A percentile compares a stretch with the other conserved stretches of the same genome.
Evolutionary conservation across 2,113 vertebrate genomes (phyloP).

Genomic region (Bubo scandiacus): DNA sequence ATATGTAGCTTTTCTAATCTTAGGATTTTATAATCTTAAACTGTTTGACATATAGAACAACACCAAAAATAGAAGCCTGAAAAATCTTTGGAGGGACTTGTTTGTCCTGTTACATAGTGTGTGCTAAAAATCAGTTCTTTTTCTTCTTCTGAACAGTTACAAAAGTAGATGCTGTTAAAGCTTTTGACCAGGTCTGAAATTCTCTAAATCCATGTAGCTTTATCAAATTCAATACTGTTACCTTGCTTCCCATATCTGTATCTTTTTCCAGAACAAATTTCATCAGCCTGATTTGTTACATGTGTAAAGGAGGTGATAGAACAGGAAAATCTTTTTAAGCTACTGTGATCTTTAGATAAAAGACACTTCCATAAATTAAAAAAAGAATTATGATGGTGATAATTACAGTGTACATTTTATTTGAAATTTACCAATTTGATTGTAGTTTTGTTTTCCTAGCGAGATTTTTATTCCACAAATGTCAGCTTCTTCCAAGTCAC

Average conservation of each 20-base stretch:
- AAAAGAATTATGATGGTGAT: neutral
- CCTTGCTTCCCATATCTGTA: neutral
- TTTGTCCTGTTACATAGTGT: neutral
- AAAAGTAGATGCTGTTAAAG: neutral
- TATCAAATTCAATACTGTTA: neutral
- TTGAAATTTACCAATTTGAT: slow-evolving; percentile 2
- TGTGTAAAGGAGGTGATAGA: neutral
- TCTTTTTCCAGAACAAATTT: slow-evolving; percentile 22
- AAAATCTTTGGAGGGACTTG: neutral
- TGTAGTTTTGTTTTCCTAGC: slow-evolving; percentile 7
- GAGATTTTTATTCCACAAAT: slow-evolving; percentile 43
- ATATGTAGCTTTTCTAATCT: neutral
- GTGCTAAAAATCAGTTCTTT: neutral
- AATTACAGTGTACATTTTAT: neutral
- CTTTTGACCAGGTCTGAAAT: neutral
- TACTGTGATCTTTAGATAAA: neutral
- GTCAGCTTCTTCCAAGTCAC: slow-evolving; percentile 6
- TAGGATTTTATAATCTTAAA: neutral
- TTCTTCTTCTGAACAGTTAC: neutral
- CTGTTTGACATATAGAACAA: neutral
- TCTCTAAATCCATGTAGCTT: neutral
- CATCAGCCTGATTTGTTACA: neutral
- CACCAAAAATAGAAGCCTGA: neutral
- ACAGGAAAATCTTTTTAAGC: neutral
- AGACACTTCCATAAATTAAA: neutral